Evolutionary conservation across 2,113 vertebrate genomes (phyloP).

Genomic region (Hiodon tergisus): DNA sequence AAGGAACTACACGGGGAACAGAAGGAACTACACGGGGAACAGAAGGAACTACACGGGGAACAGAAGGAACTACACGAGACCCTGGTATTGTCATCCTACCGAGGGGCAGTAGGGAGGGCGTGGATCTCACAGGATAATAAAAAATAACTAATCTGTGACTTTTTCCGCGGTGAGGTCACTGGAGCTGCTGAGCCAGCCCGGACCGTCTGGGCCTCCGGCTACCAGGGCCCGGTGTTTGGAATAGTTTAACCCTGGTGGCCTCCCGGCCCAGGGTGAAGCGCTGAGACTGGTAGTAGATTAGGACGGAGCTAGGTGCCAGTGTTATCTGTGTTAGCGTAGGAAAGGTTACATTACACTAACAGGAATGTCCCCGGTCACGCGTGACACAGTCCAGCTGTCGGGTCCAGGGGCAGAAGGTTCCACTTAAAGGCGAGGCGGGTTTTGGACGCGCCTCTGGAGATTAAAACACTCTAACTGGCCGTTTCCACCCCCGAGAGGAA

Average conservation of each 20-base stretch:
- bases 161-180: constrained; percentile 40
- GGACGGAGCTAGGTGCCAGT: constrained; percentile 85
- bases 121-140: constrained; percentile 33
- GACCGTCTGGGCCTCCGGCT: constrained; percentile 64
- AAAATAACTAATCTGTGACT: constrained; percentile 33
- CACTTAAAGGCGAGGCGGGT: constrained; percentile 51
- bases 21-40: neutral
- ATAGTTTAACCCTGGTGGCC: constrained; percentile 70
- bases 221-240: constrained; percentile 74
- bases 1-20: too few relatives aligned
- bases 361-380: constrained; percentile 75
- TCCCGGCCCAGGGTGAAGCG: constrained; percentile 60
- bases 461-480: constrained; percentile 50
- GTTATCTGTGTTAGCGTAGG: constrained; percentile 89
- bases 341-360: constrained; percentile 90
- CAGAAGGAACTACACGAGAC: neutral
- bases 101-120: constrained; percentile 6
- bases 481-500: constrained; percentile 51
- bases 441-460: constrained; percentile 55
- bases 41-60: neutral
- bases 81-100: constrained; percentile 35
- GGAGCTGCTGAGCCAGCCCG: constrained; percentile 25
- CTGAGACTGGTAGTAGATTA: constrained; percentile 81
- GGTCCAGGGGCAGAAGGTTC: constrained; percentile 49
- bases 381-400: constrained; percentile 88